Base-by-base conservation (phyloP, 2,113 vertebrate species). In the Holacanthus passer region DNA sequence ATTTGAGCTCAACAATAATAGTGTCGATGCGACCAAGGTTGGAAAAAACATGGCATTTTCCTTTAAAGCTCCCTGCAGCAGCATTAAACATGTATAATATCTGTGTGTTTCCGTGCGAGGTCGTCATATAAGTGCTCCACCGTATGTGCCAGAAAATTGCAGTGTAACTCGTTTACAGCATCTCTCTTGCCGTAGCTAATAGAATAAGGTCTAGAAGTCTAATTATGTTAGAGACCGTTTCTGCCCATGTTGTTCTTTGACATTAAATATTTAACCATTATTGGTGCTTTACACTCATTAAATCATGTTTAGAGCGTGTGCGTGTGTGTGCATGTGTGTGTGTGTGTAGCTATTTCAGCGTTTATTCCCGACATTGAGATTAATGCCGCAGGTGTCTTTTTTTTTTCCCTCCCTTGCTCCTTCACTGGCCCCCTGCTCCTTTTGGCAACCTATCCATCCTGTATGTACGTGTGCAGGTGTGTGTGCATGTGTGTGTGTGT, bases 381-480 rank as follows among this genome's bases (percentile, higher is more conserved):
- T 79, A 43, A 87, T 73, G 83, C 45, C 0, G 31, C 60, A 73
- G 71, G 87, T 87, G 32, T 81, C 31, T 52, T 69, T 87, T 76
- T 63, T 32, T 72, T 66, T 31, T 24, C n/a, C n/a, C 59, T n/a
- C 22, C 6, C 29, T 37, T 35, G 37, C 73, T 68, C 60, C 48
- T 80, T 70, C 60, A 62, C 24, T 45, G 32, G 12, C 6, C 17
- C 7, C 24, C 7, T 47, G 35, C 24, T 77, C 45, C 67, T 69
- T 81, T 78, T 76, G 60, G 80, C 84, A 81, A 82, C 29, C 63
- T 50, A 81, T 88, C 85, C 71, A 87, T 91, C 66, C 50, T 59
- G 6, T 50, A 29, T n/a, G 37, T 45, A 32, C 20, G 37, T 50
- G 76, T 58, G 56, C 35, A 35, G 3, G 45, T 39, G 39, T 69